Conservation (phyloP, 2,113 vertebrate genomes). For the Emydura subglobosa region DNA sequence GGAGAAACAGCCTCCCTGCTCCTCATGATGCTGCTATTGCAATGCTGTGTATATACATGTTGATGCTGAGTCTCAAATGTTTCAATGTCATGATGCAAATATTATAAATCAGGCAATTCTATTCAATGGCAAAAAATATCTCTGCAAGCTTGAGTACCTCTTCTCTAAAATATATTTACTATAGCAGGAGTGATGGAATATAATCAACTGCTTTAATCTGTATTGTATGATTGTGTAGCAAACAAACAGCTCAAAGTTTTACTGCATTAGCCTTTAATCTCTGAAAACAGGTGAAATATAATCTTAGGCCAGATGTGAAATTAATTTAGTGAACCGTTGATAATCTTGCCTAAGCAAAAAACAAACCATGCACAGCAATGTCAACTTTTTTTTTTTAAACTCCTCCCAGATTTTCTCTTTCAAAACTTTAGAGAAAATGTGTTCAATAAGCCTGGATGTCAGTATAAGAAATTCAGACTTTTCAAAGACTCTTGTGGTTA, state of each 20-base stretch:
- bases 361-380: not conserved
- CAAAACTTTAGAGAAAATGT: not conserved
- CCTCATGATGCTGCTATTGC: not conserved
- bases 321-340: conserved; percentile 8
- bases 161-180: not conserved
- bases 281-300: conserved; percentile 6
- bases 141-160: not conserved
- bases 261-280: conserved; percentile 34
- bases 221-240: not conserved
- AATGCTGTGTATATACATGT: not conserved
- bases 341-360: conserved; percentile 22
- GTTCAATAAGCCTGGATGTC: not conserved
- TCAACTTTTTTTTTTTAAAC: not conserved
- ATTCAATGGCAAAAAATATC: not conserved
- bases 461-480: not conserved
- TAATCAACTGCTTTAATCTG: fast-evolving
- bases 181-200: not conserved
- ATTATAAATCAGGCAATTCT: not conserved
- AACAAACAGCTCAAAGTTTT: not conserved
- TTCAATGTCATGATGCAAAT: fast-evolving
- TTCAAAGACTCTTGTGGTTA: no score
- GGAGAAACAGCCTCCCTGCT: not conserved
- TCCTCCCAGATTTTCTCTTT: not conserved
- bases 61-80: not conserved
- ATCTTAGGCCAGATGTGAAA: conserved; percentile 18